Base-by-base conservation (phyloP, 1,140 invertebrate species). In the Ostrea edulis region DNA sequence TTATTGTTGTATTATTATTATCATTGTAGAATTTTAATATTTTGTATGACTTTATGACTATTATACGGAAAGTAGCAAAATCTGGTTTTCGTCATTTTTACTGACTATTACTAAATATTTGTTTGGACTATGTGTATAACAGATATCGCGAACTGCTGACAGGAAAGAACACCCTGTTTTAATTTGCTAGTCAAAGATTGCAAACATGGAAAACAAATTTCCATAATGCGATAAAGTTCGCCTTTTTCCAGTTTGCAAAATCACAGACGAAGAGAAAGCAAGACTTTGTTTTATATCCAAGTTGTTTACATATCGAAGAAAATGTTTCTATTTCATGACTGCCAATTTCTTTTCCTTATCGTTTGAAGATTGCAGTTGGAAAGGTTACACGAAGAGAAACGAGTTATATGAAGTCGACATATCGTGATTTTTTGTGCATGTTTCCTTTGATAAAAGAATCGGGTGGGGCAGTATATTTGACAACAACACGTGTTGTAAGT, bases 391-490 rank as follows among this genome's bases (percentile, higher is more conserved):
- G 29, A 77, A 25, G 68, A 77, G 25, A 25, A 77, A 77, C 25
- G 25, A 29, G 29, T 77, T 17, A 22, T 51, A 22, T 17, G 22
- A 51, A 83, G 11, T 53, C 44, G 44, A 83, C 20, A 35, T 52
- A 44, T 82, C 81, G 44, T 82, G 52, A 44, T 82, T 82, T 83
- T 81, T 22, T 82, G 17, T 20, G n/a, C 51, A 52, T 83, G 22
- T 51, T 35, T 35, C 9, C n/a, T 62, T 8, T 25, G 29, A 29
- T 29, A 77, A 35, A 25, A 35, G 8, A 77, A 62, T 62, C 58
- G 58, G 68, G 68, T 77, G 68, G 68, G 12, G 68, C 25, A 77
- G 14, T 3, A 29, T 77, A 25, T 25, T 35, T 77, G 68, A 77
- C 68, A 77, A 77, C 35, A 77, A 77, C 68, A 77, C 29, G 68